Base-by-base conservation (phyloP, 2,888 invertebrate genomes). In the Tineola bisselliella region DNA sequence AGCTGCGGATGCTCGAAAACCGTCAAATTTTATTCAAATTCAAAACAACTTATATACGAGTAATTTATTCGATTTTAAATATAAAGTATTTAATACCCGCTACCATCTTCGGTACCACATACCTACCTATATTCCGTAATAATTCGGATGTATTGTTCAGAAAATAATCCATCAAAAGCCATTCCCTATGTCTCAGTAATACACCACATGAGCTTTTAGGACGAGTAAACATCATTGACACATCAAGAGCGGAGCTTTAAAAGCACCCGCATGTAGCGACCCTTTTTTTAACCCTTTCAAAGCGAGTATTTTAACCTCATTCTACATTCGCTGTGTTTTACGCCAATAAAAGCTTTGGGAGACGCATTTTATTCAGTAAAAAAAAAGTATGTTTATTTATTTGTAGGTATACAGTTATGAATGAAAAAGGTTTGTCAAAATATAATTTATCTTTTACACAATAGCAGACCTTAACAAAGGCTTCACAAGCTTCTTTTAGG, bases 181-280 rank as follows among this genome's bases (percentile, higher is more conserved):
- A 54, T 18, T n/a, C n/a, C 18, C 48, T 18, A 18, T 25, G n/a
- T 25, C 54, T 18, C 54, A 17, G 17, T 54, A 54, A 54, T 25
- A 54, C 25, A 17, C 15, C 17, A 54, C 25, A 54, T 54, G 54
- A 25, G 54, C 54, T 54, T 54, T 54, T 54, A 54, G 54, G 18
- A 25, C 25, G 54, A 54, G 54, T 54, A 54, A 54, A 54, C 54
- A 54, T 54, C 54, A 54, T 54, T 54, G 54, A 54, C 54, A 54
- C 25, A 54, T 54, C 54, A 54, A 18, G 54, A 54, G 54, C n/a
- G 54, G 25, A 18, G 19, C 54, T 54, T 48, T 54, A 54, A 54
- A 54, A 54, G 54, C 54, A 54, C 19, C 54, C 25, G 19, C 54
- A 18, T 54, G 10, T 25, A 12, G 25, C 25, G 54, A 25, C 54